These are phyloP conservation scores for Axea sp. DNA, from an alignment of 2,888 invertebrate genomes.

Conservation along the genomic window DNA sequence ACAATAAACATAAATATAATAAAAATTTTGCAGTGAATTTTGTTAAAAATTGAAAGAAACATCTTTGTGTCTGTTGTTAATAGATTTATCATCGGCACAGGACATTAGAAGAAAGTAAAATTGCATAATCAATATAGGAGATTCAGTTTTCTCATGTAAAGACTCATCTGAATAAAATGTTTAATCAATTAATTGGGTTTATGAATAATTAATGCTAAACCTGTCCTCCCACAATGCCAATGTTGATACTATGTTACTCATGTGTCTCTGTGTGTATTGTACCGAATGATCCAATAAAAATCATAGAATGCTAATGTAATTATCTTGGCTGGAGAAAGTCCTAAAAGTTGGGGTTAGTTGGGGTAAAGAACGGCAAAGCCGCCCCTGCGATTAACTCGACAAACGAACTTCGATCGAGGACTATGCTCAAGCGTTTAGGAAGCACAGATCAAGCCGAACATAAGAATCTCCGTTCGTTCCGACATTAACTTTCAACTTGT, in stretches of 20 bases:
- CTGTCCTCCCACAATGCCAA: constrained; percentile 23
- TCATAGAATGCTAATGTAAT: constrained; percentile 79
- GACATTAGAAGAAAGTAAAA: too few species aligned
- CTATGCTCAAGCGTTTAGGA: constrained; percentile 42
- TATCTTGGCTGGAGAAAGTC: constrained; percentile 74
- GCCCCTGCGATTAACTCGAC: constrained; percentile 77
- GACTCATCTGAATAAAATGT: too few species aligned
- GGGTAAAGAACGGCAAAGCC: constrained; percentile 66
- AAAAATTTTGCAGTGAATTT: too few species aligned
- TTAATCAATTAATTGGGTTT: constrained; percentile 39
- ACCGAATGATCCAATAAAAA: constrained; percentile 75
- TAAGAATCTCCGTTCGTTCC: constrained; percentile 46
- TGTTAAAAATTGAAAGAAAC: too few species aligned
- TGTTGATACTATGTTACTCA: constrained; percentile 51
- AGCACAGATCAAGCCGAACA: constrained; percentile 31
- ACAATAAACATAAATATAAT: too few species aligned
- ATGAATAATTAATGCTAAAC: constrained; percentile 55
- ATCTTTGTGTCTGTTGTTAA: too few species aligned
- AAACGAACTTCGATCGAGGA: constrained; percentile 72
- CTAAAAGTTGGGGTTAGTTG: constrained; percentile 70
- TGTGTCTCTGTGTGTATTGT: constrained; percentile 50
- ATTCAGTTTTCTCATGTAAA: too few species aligned
- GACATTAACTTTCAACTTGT: too few species aligned
- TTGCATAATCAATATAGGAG: too few species aligned
- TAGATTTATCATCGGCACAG: too few species aligned